Base-by-base conservation (phyloP, 2,888 invertebrate species). In the Elmis aenea region DNA sequence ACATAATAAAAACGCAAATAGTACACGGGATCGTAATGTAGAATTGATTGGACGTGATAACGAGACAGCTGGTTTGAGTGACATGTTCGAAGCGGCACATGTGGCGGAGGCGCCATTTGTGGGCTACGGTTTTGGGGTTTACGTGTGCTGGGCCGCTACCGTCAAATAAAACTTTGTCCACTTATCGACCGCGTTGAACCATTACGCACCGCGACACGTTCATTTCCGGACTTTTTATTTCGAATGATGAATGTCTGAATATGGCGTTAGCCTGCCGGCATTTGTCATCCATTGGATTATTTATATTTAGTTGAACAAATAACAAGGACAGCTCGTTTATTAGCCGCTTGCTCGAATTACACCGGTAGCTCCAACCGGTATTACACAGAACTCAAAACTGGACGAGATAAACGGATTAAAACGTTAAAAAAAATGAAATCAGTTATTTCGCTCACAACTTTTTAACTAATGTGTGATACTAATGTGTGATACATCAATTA, bases 131-230 rank as follows among this genome's bases (percentile, higher is more conserved):
- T 32, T 38, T 31, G 27, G 26, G 20, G 31, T 22, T 23, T 26
- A 20, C 31, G 10, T 32, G 31, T 21, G 24, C 34, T 27, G 29
- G 30, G 28, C 36, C 38, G 33, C 38, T 22, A 28, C 33, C 33
- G 22, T 34, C 27, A 35, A 46, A 43, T 42, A 31, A 55, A 57
- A 55, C 48, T n/a, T n/a, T 50, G 47, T 46, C 56, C 57, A 58
- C 55, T 60, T 58, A 60, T 59, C 55, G 55, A 58, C 52, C 58
- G 60, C 60, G 55, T 59, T 51, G 51, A 51, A 60, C 51, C 60
- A 58, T 60, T 54, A 57, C 58, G 48, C 49, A 37, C 46, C 45
- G 39, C 52, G 50, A 54, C 59, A 58, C 58, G 51, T 58, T 53
- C 51, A 50, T 54, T 57, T 60, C 58, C 60, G 58, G 55, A 50